These are phyloP conservation scores for Hololepta plana DNA, from an alignment of 2,888 invertebrate genomes.

Conservation along the genomic window DNA sequence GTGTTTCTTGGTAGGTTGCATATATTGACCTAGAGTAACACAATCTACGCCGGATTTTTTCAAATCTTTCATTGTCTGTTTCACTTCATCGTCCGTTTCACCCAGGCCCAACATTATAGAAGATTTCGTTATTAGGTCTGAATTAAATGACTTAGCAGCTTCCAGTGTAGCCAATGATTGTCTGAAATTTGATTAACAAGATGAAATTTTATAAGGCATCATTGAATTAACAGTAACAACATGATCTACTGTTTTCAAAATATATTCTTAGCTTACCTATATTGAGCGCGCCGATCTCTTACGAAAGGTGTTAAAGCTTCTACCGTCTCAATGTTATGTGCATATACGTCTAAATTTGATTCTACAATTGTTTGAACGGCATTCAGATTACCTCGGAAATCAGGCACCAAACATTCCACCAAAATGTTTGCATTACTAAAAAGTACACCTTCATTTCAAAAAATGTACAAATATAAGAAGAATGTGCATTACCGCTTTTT, in stretches of 20 bases:
- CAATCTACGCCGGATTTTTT: conserved; percentile 76
- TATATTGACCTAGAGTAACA: conserved; percentile 94
- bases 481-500: conserved; percentile 45
- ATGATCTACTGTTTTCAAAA: conserved; percentile 1
- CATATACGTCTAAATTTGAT: conserved; percentile 88
- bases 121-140: conserved; percentile 83
- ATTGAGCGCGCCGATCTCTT: conserved; percentile 84
- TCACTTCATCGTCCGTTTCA: conserved; percentile 74
- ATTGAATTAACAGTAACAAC: conserved; percentile 4
- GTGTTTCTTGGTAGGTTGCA: conserved; percentile 97
- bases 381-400: conserved; percentile 70
- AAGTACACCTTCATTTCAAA: no score
- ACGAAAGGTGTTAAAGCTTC: conserved; percentile 80
- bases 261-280: conserved; percentile 32
- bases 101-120: conserved; percentile 96
- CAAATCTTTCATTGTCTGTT: conserved; percentile 75
- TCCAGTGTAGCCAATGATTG: conserved; percentile 75
- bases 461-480: conserved; percentile 5
- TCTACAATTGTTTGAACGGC: conserved; percentile 57
- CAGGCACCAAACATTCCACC: conserved; percentile 93
- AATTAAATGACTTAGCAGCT: conserved; percentile 63
- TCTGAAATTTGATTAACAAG: conserved; percentile 22
- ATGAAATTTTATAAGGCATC: no score
- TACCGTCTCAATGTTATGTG: conserved; percentile 97
- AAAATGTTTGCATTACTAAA: conserved; percentile 62